Percentiles rank a stretch among this genome's conserved stretches.
These are phyloP conservation scores for Atherinosoma microstoma DNA, from an alignment of 2,797 vertebrate genomes.

Conservation along the genomic window DNA sequence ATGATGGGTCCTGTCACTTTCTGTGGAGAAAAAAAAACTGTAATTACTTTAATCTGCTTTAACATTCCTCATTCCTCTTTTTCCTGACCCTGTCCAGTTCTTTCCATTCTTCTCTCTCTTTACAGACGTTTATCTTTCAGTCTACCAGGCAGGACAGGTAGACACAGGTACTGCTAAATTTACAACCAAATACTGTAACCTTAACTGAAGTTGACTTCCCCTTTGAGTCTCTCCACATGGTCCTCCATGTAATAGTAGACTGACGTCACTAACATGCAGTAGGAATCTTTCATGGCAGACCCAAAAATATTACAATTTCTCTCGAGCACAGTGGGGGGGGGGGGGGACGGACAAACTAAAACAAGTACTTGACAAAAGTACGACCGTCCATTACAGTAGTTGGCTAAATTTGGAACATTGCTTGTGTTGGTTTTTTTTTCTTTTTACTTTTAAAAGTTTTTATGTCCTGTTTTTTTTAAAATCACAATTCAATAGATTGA, in stretches of 20 bases:
- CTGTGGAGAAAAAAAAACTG: conserved; percentile 79
- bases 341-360: not conserved
- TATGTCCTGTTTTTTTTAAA: no score
- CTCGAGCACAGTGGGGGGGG: not conserved
- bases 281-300: conserved; percentile 89
- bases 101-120: conserved; percentile 98
- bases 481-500: no score
- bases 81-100: conserved; percentile 98
- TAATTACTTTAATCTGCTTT: conserved; percentile 87
- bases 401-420: not conserved
- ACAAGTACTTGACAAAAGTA: not conserved
- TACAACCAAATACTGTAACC: conserved; percentile 79
- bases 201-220: conserved; percentile 68
- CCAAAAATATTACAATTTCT: conserved; percentile 78
- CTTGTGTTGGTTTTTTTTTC: not conserved
- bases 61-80: conserved; percentile 92
- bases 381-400: not conserved
- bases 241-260: conserved; percentile 89
- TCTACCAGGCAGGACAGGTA: conserved; percentile 99
- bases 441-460: no score
- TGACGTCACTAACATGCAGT: conserved; percentile 87
- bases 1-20: conserved; percentile 81
- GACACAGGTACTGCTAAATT: conserved; percentile 98
- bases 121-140: conserved; percentile 99
- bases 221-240: conserved; percentile 60